phyloP scores from a whole-genome alignment of 2,888 invertebrate genomes.

The Chouioia cunea region DNA sequence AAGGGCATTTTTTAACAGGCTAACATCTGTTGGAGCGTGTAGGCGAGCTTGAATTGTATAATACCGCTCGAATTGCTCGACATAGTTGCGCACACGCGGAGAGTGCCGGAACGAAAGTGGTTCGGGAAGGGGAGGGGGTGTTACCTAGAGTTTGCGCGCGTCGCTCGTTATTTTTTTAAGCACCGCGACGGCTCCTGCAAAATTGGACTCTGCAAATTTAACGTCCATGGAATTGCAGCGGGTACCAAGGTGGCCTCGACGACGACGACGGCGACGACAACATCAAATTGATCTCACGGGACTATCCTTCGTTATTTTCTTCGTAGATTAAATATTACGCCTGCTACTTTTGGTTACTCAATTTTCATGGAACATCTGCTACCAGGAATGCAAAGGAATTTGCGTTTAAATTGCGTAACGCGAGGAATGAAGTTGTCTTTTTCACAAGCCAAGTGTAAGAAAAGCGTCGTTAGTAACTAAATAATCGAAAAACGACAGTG shows the following conservation, averaged over 20 bases:
- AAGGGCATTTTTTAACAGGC: no score
- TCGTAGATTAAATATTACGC: background rate
- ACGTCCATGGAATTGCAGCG: constrained; percentile 21
- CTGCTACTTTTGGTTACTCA: background rate
- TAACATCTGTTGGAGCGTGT: no score
- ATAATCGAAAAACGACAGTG: no score
- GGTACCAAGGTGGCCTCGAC: background rate
- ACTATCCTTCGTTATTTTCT: background rate
- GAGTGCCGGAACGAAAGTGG: no score
- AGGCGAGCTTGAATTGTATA: no score
- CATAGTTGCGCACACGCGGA: no score
- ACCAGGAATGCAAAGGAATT: background rate
- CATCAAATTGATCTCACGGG: constrained; percentile 45
- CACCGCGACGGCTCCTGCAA: constrained; percentile 13
- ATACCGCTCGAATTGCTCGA: no score
- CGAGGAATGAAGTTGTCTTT: no score
- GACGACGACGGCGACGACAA: background rate
- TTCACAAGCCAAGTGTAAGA: no score
- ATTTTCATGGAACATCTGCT: background rate
- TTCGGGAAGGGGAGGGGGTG: no score
- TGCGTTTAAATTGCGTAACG: background rate
- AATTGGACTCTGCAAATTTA: constrained; percentile 42
- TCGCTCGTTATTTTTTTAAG: constrained; percentile 16
- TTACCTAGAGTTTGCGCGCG: background rate
- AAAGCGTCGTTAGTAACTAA: no score